These are phyloP conservation scores for Macrobrachium rosenbergii DNA, from an alignment of 1,140 invertebrate genomes.

Conservation along the genomic window DNA sequence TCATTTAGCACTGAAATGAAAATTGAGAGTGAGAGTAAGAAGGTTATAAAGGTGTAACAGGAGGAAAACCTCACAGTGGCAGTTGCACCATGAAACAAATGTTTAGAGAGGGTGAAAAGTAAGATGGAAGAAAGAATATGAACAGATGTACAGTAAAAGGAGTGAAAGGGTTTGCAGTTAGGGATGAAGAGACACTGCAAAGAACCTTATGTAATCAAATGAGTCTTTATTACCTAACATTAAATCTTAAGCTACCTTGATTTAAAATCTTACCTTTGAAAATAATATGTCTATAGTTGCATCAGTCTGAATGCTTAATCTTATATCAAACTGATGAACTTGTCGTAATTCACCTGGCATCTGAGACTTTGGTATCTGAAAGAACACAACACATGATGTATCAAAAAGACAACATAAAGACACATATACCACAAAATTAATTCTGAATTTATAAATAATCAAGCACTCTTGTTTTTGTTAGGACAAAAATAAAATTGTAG, in stretches of 20 bases:
- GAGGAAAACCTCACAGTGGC: too few species aligned
- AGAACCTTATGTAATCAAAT: too few species aligned
- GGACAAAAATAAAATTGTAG: too few species aligned
- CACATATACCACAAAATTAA: background rate
- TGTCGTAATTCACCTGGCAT: constrained; percentile 84
- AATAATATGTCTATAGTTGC: constrained; percentile 96
- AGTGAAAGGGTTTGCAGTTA: too few species aligned
- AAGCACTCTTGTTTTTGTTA: background rate
- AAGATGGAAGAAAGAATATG: too few species aligned
- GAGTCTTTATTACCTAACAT: background rate
- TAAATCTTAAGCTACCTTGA: background rate
- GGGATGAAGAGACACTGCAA: too few species aligned
- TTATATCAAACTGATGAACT: constrained; percentile 92
- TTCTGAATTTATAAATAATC: background rate
- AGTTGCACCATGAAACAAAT: too few species aligned
- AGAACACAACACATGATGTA: background rate
- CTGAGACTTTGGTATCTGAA: constrained; percentile 64
- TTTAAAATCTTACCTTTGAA: constrained; percentile 81
- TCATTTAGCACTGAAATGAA: too few species aligned
- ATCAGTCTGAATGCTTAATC: constrained; percentile 89
- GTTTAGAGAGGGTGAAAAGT: too few species aligned
- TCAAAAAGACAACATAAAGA: background rate
- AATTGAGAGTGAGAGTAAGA: too few species aligned
- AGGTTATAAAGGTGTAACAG: too few species aligned
- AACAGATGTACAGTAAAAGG: too few species aligned